phyloP scores from a whole-genome alignment of 2,113 vertebrate genomes.

The Gallinago paraguaiae region DNA sequence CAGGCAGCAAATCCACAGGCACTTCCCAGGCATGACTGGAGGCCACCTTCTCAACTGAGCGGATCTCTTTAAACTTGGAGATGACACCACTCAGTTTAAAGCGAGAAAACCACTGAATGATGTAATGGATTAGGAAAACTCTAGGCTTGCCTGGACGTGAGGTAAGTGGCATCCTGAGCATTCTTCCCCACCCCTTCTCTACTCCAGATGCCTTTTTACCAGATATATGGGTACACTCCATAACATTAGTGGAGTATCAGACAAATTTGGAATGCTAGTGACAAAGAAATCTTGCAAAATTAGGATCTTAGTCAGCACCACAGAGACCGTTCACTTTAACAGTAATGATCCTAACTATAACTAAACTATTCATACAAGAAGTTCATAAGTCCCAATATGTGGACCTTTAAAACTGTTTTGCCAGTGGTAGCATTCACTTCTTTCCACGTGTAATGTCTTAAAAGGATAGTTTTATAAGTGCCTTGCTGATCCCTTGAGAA shows the following conservation, averaged over 20 bases:
- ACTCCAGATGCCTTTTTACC: neutral
- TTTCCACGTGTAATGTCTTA: neutral
- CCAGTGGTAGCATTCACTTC: neutral
- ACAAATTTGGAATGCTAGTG: neutral
- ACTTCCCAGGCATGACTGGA: conserved; percentile 29
- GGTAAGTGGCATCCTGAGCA: neutral
- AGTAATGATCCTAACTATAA: neutral
- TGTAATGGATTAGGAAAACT: neutral
- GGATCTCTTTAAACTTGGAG: neutral
- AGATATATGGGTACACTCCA: neutral
- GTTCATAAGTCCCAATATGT: neutral
- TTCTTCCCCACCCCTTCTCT: neutral
- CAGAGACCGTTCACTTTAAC: neutral
- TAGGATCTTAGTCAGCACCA: neutral
- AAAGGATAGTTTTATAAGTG: neutral
- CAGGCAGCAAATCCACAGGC: conserved; percentile 21
- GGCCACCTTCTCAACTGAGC: conserved; percentile 1
- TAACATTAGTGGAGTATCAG: neutral
- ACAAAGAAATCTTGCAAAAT: neutral
- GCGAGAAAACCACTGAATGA: neutral
- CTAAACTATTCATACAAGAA: neutral
- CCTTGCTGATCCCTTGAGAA: neutral
- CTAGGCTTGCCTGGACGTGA: neutral
- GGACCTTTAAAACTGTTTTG: neutral
- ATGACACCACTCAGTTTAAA: neutral